Evolutionary conservation across 2,113 vertebrate genomes (phyloP).

Genomic region (Xiphophorus hellerii): DNA sequence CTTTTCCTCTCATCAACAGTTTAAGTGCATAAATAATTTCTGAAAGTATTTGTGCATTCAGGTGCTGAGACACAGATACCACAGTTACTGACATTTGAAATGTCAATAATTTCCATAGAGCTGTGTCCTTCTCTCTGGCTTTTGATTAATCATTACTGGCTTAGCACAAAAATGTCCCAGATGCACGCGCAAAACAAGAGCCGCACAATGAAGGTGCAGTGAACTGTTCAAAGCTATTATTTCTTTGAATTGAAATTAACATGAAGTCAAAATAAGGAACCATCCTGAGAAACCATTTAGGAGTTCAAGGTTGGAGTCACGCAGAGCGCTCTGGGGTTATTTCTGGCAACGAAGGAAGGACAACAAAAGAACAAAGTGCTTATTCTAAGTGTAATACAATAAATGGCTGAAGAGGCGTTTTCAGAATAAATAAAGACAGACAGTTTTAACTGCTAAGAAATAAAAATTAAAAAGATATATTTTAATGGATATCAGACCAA

Average conservation of each 20-base stretch:
- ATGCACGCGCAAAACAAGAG: constrained; percentile 62
- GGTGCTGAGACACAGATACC: constrained; percentile 36
- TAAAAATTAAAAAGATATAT: too few species aligned
- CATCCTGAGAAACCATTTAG: constrained; percentile 32
- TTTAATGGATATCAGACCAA: too few species aligned
- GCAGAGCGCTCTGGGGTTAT: neutral
- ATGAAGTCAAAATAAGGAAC: constrained; percentile 32
- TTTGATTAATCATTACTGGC: constrained; percentile 61
- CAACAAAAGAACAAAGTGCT: constrained; percentile 13
- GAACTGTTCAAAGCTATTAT: constrained; percentile 68
- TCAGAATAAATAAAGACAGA: neutral
- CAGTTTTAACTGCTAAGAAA: neutral
- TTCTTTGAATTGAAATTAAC: constrained; percentile 59
- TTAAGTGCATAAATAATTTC: constrained; percentile 26
- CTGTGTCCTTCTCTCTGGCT: constrained; percentile 31
- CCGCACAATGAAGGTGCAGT: constrained; percentile 57
- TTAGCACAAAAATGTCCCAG: constrained; percentile 52
- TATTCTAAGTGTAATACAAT: neutral
- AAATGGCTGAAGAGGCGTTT: constrained; percentile 2
- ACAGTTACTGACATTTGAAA: constrained; percentile 33
- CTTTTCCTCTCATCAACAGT: constrained; percentile 12
- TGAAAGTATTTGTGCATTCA: constrained; percentile 24
- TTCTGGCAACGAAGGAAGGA: constrained; percentile 26
- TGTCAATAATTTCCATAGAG: constrained; percentile 34
- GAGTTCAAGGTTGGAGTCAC: constrained; percentile 34